These are phyloP conservation scores for Tetranychus urticae DNA, from an alignment of 1,140 invertebrate genomes.

Conservation along the genomic window DNA sequence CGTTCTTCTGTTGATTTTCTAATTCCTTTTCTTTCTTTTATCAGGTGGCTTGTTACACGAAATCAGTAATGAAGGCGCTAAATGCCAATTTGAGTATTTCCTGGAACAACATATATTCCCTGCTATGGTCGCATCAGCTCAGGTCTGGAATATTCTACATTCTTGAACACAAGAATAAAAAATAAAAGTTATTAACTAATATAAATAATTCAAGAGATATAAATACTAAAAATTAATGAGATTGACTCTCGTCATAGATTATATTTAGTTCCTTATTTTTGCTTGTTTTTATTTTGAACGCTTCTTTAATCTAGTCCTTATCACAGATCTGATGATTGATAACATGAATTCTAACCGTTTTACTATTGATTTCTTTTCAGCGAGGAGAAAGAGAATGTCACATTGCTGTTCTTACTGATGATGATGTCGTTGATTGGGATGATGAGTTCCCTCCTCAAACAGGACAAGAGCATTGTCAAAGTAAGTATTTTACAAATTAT, in stretches of 20 bases:
- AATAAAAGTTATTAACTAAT: no score
- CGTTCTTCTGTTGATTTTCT: no score
- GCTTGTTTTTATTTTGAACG: no score
- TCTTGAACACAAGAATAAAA: no score
- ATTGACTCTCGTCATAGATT: no score
- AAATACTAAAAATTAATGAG: no score
- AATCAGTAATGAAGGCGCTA: slow-evolving; percentile 90
- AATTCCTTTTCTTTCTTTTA: slow-evolving; percentile 6
- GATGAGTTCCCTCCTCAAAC: slow-evolving; percentile 94
- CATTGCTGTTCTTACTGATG: slow-evolving; percentile 81
- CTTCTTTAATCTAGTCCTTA: no score
- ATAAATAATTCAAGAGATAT: no score
- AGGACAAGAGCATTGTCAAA: slow-evolving; percentile 94
- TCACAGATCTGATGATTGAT: neutral
- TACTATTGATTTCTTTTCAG: neutral
- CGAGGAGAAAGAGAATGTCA: slow-evolving; percentile 22
- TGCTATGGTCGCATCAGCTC: slow-evolving; percentile 80
- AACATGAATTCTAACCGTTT: neutral
- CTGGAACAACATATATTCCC: slow-evolving; percentile 85
- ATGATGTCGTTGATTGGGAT: slow-evolving; percentile 94
- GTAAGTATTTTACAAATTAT: slow-evolving; percentile 23
- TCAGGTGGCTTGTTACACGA: slow-evolving; percentile 84
- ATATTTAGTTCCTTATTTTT: neutral
- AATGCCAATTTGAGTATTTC: slow-evolving; percentile 85
- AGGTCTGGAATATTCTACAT: slow-evolving; percentile 18